These are phyloP conservation scores for Drosophila tripunctata DNA, from an alignment of 2,888 invertebrate species.

Conservation along the genomic window DNA sequence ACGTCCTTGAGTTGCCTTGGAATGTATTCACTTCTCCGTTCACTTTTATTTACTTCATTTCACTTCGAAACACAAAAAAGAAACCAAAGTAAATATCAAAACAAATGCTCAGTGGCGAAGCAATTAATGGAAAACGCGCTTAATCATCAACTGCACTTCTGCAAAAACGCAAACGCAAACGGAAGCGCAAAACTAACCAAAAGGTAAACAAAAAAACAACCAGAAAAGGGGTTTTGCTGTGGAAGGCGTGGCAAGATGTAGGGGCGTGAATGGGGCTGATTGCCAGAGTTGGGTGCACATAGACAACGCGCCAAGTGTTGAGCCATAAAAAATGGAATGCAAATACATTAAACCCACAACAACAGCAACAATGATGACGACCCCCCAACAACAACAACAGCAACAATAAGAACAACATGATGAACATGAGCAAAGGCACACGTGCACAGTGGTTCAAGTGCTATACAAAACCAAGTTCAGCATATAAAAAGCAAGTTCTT, in stretches of 20 bases:
- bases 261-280: neutral
- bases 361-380: constrained; percentile 18
- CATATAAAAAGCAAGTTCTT: too few relatives aligned
- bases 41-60: constrained; percentile 20
- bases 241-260: neutral
- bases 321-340: constrained; percentile 54
- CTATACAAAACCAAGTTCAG: neutral
- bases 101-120: constrained; percentile 24
- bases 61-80: neutral
- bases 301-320: constrained; percentile 52
- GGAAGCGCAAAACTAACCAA: constrained; percentile 43
- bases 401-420: neutral
- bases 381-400: too few relatives aligned
- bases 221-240: neutral
- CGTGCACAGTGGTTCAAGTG: constrained; percentile 33
- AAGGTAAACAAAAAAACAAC: constrained; percentile 29
- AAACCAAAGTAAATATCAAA: neutral
- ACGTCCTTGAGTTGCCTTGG: constrained; percentile 26
- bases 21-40: constrained; percentile 35
- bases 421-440: neutral
- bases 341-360: constrained; percentile 51
- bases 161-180: constrained; percentile 23
- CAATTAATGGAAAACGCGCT: constrained; percentile 59
- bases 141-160: constrained; percentile 57
- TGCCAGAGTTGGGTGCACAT: constrained; percentile 9